These are phyloP conservation scores for Epizoanthus illoricatus DNA, from an alignment of 92 coral and sea anemone species.

Conservation along the genomic window DNA sequence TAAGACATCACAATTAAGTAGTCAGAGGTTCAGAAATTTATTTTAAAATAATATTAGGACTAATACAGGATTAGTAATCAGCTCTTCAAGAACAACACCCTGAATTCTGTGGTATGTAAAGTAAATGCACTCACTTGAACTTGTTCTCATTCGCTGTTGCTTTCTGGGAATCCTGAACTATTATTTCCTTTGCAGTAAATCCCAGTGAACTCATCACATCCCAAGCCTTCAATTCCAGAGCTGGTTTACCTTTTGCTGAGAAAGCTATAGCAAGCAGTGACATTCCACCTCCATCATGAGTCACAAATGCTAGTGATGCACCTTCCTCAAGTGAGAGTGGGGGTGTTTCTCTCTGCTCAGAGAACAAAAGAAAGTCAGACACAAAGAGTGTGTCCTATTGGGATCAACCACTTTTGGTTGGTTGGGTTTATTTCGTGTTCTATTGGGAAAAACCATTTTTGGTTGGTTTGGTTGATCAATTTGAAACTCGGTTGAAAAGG, in stretches of 20 bases:
- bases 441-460: no score
- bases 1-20: no score
- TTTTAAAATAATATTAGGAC: no score
- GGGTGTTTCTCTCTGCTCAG: constrained; percentile 74
- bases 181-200: constrained; percentile 76
- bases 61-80: no score
- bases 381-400: no score
- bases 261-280: constrained; percentile 58
- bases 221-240: constrained; percentile 82
- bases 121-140: constrained; percentile 59
- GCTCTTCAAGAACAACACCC: not conserved
- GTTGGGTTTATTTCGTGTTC: no score
- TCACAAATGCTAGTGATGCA: constrained; percentile 60
- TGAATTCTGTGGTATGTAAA: not conserved
- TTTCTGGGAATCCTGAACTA: constrained; percentile 74
- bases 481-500: no score
- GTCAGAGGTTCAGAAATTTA: no score
- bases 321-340: constrained; percentile 88
- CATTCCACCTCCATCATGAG: constrained; percentile 70
- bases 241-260: constrained; percentile 80
- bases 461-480: no score
- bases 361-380: not conserved
- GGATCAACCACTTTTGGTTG: no score
- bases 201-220: constrained; percentile 81
- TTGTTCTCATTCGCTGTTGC: constrained; percentile 76